Base-by-base conservation (phyloP, 1,140 invertebrate species). In the Neelides sp. region DNA sequence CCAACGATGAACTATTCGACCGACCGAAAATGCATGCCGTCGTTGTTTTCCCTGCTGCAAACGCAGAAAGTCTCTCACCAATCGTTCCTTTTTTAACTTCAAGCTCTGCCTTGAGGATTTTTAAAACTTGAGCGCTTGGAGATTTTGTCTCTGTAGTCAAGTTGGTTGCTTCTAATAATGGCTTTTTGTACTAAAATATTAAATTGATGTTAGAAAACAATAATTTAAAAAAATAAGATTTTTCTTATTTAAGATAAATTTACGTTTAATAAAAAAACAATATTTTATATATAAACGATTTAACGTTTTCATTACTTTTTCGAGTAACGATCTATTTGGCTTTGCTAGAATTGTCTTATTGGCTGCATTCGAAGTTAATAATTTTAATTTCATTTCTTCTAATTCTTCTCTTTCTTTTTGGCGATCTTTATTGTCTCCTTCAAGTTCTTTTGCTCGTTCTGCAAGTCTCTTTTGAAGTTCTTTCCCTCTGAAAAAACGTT, bases 381-480 rank as follows among this genome's bases (percentile, higher is more conserved):
- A 78, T 66, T 86, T 83, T 28, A 75, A 74, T 59, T 82, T 81
- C 17, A 97, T 72, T 65, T 91, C 86, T 63, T 91, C 88, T 24
- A 98, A 73, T 69, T 98, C 93, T 64, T 89, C 85, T 58, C 82
- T 82, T 68, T 98, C 94, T 63, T 82, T 80, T 57, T 82, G 79
- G 26, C 91, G 71, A 71, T 98, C 94, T 57, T 85, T 77, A 8
- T 77, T 79, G 71, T 98, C 94, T 4, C 75, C 73, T 68, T 94
- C 90, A 4, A 88, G 85, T 70, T 98, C 94, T 54, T 89, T 79
- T 40, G 92, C 85, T 52, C 93, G 73, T 62, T 93, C 87, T 37
- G 83, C 82, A 35, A 94, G 68, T n/a, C 92, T 73, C 51, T 85
- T 77, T 64, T 84, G 81, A 39, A 98, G 71, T 64, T 91, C 86